phyloP scores from a whole-genome alignment of 2,888 invertebrate species.

The Lacanobia wlatinum region DNA sequence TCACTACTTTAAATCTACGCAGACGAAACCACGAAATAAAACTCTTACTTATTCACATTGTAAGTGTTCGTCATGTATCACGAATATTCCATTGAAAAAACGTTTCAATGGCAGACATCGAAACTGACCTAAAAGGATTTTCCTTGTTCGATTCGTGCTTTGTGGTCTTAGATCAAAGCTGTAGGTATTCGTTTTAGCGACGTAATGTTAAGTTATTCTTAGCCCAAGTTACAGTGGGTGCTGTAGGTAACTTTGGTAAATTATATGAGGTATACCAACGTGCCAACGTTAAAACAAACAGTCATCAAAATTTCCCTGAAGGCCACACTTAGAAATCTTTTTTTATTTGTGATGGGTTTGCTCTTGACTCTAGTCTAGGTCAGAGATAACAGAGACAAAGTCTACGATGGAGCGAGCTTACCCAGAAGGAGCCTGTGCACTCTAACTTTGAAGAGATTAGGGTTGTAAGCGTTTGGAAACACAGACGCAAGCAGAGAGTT shows the following conservation, averaged over 20 bases:
- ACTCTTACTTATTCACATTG: not conserved
- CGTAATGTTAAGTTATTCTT: not conserved
- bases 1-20: too few relatives aligned
- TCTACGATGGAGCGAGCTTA: too few relatives aligned
- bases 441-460: too few relatives aligned
- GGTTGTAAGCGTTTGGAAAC: too few relatives aligned
- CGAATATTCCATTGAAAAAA: slow-evolving; percentile 13
- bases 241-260: not conserved
- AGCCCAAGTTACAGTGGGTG: not conserved
- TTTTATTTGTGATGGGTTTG: too few relatives aligned
- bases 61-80: not conserved
- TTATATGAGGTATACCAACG: not conserved
- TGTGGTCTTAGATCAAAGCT: slow-evolving; percentile 4
- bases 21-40: not conserved
- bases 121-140: slow-evolving; percentile 1
- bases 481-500: too few relatives aligned
- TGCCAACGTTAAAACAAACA: too few relatives aligned
- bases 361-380: too few relatives aligned
- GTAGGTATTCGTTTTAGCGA: not conserved
- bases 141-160: slow-evolving; percentile 15
- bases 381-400: too few relatives aligned
- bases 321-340: too few relatives aligned
- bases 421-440: too few relatives aligned
- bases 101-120: slow-evolving; percentile 3
- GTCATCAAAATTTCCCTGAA: too few relatives aligned